Conservation (phyloP, 2,888 invertebrate species). For the Nomada flava region DNA sequence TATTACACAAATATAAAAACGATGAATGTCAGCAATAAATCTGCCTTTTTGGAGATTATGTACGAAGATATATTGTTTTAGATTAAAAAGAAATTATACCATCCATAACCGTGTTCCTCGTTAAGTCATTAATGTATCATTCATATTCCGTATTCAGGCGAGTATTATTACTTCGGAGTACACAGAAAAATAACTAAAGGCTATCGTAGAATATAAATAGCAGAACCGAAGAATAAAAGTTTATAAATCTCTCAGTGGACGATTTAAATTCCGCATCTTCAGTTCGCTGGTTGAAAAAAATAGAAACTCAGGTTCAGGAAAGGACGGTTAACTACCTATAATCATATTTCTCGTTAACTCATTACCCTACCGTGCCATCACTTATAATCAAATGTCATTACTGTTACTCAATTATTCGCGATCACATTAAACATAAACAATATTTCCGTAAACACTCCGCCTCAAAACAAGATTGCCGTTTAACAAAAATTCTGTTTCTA, state of each 20-base stretch:
- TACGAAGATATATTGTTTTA: too few species aligned
- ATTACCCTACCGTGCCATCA: neutral
- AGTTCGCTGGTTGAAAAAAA: neutral
- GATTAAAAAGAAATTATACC: neutral
- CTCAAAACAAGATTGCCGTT: too few species aligned
- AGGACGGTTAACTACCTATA: neutral
- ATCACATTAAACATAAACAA: neutral
- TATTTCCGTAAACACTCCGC: neutral
- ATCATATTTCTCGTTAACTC: constrained; percentile 10
- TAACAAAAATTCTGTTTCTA: neutral
- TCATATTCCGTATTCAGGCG: neutral
- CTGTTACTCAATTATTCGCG: neutral
- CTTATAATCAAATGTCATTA: constrained; percentile 1
- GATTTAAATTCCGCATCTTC: neutral
- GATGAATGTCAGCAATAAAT: too few species aligned
- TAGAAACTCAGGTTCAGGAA: neutral
- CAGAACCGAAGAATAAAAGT: neutral
- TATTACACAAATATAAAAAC: too few species aligned
- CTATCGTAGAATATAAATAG: neutral
- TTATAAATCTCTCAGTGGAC: neutral
- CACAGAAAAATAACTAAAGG: neutral
- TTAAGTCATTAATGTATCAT: neutral
- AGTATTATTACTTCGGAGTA: neutral
- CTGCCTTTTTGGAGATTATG: too few species aligned
- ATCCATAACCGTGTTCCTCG: neutral